Conservation (phyloP, 1,140 invertebrate genomes). For the Orchestia grillus region DNA sequence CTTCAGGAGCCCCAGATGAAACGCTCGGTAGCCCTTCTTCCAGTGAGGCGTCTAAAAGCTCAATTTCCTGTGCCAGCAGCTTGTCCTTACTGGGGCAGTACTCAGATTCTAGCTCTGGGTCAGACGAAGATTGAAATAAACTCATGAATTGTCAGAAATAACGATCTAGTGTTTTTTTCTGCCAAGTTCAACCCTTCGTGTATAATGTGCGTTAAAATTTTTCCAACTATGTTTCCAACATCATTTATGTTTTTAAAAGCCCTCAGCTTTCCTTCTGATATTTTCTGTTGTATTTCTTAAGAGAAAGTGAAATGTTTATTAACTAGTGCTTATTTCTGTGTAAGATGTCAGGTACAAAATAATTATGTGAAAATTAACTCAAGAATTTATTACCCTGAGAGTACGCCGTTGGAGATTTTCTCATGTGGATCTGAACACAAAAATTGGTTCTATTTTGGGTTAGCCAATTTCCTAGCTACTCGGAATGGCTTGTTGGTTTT, state of each 20-base stretch:
- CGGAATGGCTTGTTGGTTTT: too few species aligned
- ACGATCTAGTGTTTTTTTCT: background rate
- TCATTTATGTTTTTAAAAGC: background rate
- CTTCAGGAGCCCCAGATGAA: too few species aligned
- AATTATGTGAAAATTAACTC: background rate
- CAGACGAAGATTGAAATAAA: conserved; percentile 35
- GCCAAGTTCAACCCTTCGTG: background rate
- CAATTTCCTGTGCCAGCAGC: background rate
- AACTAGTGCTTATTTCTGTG: background rate
- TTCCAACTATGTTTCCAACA: background rate
- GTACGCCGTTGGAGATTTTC: too few species aligned
- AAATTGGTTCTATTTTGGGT: too few species aligned
- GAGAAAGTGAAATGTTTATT: background rate
- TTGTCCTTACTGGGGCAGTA: conserved; percentile 61
- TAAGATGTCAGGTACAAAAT: background rate
- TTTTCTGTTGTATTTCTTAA: too few species aligned
- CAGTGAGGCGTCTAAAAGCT: background rate
- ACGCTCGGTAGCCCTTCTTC: background rate
- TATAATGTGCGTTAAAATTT: background rate
- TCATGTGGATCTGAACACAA: too few species aligned
- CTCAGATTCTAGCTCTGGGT: conserved; percentile 59
- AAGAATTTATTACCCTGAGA: background rate
- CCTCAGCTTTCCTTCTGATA: too few species aligned
- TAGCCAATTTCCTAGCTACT: too few species aligned
- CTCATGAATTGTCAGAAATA: background rate